These are phyloP conservation scores for Heliothis subflexa DNA, from an alignment of 1,140 invertebrate genomes.

Conservation along the genomic window DNA sequence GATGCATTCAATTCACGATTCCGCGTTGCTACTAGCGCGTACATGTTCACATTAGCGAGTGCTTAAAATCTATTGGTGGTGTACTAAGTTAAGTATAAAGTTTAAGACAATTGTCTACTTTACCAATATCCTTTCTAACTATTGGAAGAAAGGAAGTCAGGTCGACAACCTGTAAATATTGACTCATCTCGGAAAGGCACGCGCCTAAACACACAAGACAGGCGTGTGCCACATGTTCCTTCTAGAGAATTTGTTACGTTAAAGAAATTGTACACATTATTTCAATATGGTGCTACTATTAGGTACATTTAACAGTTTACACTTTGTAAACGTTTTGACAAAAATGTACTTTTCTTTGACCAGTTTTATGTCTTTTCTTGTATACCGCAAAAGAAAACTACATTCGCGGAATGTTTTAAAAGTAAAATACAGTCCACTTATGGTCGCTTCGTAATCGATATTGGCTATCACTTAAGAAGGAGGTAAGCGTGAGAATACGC, in stretches of 20 bases:
- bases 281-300: background rate
- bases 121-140: conserved; percentile 52
- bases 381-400: background rate
- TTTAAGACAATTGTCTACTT: conserved; percentile 5
- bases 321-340: background rate
- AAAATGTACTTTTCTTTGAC: no score
- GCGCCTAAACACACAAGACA: conserved; percentile 60
- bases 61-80: conserved; percentile 14
- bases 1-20: conserved; percentile 56
- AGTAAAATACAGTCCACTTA: no score
- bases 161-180: conserved; percentile 78
- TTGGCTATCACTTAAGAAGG: background rate
- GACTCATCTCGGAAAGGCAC: conserved; percentile 66
- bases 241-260: conserved; percentile 34
- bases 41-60: conserved; percentile 39
- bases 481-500: background rate
- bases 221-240: conserved; percentile 50
- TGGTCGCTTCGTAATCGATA: no score
- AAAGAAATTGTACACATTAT: background rate
- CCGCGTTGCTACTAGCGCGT: conserved; percentile 35
- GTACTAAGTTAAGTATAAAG: background rate
- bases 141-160: conserved; percentile 55
- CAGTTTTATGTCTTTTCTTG: no score
- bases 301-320: background rate
- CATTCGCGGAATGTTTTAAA: no score